Evolutionary conservation across 2,113 vertebrate genomes (phyloP), one percentile per base, ranked within the genome.

Genomic region (Sphaerodactylus townsendi): DNA sequence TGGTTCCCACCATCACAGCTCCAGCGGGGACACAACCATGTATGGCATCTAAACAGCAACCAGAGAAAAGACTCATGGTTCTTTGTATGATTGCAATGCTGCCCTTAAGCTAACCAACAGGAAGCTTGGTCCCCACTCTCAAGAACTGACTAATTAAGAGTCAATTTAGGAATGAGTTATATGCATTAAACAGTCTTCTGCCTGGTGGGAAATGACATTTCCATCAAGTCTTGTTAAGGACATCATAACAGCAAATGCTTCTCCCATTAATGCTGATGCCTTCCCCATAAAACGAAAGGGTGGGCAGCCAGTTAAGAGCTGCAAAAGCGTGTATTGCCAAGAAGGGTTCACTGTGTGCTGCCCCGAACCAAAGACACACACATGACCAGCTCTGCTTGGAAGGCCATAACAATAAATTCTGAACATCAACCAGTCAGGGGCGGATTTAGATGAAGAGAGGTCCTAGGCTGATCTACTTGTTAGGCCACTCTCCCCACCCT

Each of bases 71-170:
- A 33, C 17, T 6, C 79, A 13, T 68, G 9, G 25, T 56, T 48
- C 81, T 74, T 82, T 73, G 69, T 56, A 89, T 44, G 33, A 78
- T 82, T 84, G 80, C 37, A 73, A 64, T 85, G 76, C 62, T 56
- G n/a, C 83, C 66, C 64, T 62, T 69, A 74, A 76, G 10, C 64
- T 75, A 70, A 48, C 65, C 81, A 13, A n/a, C 82, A 77, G 25
- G 73, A 85, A 50, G 48, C 48, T 10, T 50, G 2, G 7, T 50
- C 48, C 48, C 13, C 4, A 13, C 48, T 11, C 48, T 10, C 10
- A 7, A 50, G 48, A 50, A 50, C 48, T 50, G 48, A 50, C 48
- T 50, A 50, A 50, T 50, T n/a, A 50, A 50, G 48, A 14, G 48
- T 14, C 48, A 50, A 10, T 50, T 50, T 50, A 10, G 48, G 48